Base-by-base conservation (phyloP, 2,888 invertebrate species). In the Limnephilus auricula region DNA sequence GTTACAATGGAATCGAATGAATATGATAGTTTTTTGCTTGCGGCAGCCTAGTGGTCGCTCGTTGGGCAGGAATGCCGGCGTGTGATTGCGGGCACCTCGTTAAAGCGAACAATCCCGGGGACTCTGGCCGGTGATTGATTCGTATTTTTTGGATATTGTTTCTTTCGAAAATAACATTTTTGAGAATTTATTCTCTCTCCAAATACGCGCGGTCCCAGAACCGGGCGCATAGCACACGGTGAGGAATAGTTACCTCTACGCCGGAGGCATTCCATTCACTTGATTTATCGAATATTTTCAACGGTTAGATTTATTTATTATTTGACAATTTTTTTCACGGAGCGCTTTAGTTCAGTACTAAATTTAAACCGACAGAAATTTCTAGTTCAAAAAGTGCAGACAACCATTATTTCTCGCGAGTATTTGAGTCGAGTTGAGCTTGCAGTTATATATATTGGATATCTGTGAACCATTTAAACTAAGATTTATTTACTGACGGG, bases 21-120 rank as follows among this genome's bases (percentile, higher is more conserved):
- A 92, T 92, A 92, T 90, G 90, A 90, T 92, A 91, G 92, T 93
- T 93, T 93, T 93, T 93, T 92, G 90, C 89, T 84, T 31, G 88
- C 89, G 89, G 91, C 45, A 40, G 90, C 45, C 91, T 84, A 92
- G 90, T 78, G 30, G 31, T 80, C 79, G 18, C 84, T 79, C 90
- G 89, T 89, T 45, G 80, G 85, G 40, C 34, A 34, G 93, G 93
- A 91, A 93, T 92, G 92, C 90, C 91, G 89, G 91, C 93, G 92
- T 93, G 93, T 92, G 92, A 93, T 93, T 92, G 92, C 83, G 89
- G 92, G 79, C 93, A 93, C 93, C 93, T 93, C 92, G 93, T 93
- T 93, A 93, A 91, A 87, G 92, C 85, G 79, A 90, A 89, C 90
- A 79, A 84, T 89, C 79, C 90, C 90, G 50, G 32, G 88, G 88